Base-by-base conservation (phyloP, 1,140 invertebrate genomes). In the Triops longicaudatus region DNA sequence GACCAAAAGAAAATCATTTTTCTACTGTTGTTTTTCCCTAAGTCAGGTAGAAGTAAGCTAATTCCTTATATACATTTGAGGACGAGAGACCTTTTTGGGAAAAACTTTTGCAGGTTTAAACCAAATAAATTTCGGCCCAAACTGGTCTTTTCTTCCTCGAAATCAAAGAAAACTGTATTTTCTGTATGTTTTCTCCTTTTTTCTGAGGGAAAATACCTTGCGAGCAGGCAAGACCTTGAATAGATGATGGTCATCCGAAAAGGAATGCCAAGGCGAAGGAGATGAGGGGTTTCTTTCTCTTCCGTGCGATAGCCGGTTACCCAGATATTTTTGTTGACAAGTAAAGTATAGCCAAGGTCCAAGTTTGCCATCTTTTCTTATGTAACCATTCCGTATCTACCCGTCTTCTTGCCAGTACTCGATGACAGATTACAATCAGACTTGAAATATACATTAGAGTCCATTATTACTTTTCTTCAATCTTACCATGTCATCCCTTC, bases 361-460 rank as follows among this genome's bases (percentile, higher is more conserved):
- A 63, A 22, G 17, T 63, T 63, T 63, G 50, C 50, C 50, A 63
- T 14, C 50, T 63, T 37, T 63, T 63, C 50, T 63, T 17, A 63
- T 63, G 50, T 63, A 63, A 63, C 50, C 50, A 22, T 63, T 63
- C 44, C 50, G 1, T 63, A 5, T 63, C 50, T 63, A 6, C 10
- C 50, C 50, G 17, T 63, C 50, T 22, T 63, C 14, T 63, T 63
- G 14, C 50, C 50, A 63, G 50, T 63, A 63, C n/a, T 22, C 50
- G n/a, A 63, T n/a, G 50, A 63, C 50, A 63, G 50, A 63, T 63
- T 63, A n/a, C 50, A 17, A 63, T 63, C 50, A 63, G 22, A 63
- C 17, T 22, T 22, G 17, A 17, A 63, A 63, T n/a, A 63, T 63
- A 63, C 14, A 63, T 17, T 22, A 22, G 7, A 63, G 17, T 22